Evolutionary conservation across 1,140 invertebrate genomes (phyloP), one percentile per base, ranked within the genome.

Genomic region (Neodiprion virginianus): DNA sequence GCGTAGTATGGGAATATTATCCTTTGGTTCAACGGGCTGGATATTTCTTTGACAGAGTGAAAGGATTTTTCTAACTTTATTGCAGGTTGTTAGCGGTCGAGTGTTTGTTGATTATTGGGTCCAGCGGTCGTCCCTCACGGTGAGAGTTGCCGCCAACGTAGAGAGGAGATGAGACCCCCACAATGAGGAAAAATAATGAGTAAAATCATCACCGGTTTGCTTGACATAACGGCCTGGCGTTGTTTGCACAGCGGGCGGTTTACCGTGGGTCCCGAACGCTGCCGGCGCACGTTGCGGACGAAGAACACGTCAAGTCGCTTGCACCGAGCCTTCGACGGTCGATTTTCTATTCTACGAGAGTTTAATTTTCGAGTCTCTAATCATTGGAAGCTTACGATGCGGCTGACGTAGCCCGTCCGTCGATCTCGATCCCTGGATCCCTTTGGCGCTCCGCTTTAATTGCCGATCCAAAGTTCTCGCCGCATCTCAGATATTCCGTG

Each of bases 201-300:
- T 79, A 81, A 82, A 82, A 82, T 82, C 81, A 82, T 82, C 81
- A 81, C 78, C 79, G 76, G 76, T 76, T 79, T 75, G 78, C 76
- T 82, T 82, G 81, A 81, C 81, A 82, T 82, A 82, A 82, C 81
- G 80, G 80, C 76, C 40, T 69, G 74, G 74, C 74, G 71, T 70
- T 81, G 77, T 81, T 81, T 81, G 75, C 67, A 74, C 76, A 76
- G 77, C 71, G 75, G 73, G 74, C n/a, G 53, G 53, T 61, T 61
- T 61, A 61, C 53, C 53, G 28, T 40, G 28, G 28, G 28, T 40
- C 28, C 28, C 28, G 5, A 40, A 40, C 28, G 28, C 28, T 40
- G 28, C 28, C 28, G 5, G 28, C 28, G 1, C 28, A 40, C 28
- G 28, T 40, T 40, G 28, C 28, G 5, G 28, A 5, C 28, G 28